Percentiles rank a stretch among this genome's conserved stretches.
Evolutionary conservation across 2,113 vertebrate species (phyloP).

Genomic region (Bufo gargarizans): DNA sequence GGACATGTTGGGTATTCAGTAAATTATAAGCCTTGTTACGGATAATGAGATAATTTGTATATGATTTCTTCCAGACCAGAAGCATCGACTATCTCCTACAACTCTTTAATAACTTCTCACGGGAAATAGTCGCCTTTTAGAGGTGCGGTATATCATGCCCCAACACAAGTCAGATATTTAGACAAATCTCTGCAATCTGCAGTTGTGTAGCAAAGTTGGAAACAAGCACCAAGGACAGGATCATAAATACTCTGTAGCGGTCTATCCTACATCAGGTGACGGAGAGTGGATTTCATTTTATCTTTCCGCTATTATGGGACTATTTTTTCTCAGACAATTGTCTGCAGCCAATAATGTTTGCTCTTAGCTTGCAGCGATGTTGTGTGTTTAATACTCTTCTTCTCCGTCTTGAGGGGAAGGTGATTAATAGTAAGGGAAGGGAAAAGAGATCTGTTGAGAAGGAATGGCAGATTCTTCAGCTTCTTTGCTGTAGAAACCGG

Average conservation of each 20-base stretch:
- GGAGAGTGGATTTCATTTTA: conserved; percentile 15
- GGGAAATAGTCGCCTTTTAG: neutral
- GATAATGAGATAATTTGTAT: neutral
- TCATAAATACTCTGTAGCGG: neutral
- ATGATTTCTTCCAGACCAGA: neutral
- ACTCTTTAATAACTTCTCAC: neutral
- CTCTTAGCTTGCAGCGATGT: conserved; percentile 17
- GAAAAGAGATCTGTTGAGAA: conserved; percentile 15
- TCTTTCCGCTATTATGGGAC: conserved; percentile 15
- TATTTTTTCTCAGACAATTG: conserved; percentile 35
- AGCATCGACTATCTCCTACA: neutral
- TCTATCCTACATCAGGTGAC: neutral
- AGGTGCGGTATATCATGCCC: neutral
- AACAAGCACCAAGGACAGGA: neutral
- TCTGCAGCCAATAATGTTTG: conserved; percentile 31
- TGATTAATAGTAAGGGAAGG: conserved; percentile 24
- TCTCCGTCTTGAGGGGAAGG: conserved; percentile 22
- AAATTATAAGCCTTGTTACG: neutral
- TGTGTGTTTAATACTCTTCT: conserved; percentile 36
- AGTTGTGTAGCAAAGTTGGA: neutral
- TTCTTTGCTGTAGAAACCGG: neutral
- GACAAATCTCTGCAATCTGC: conserved; percentile 20
- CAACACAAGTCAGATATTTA: neutral
- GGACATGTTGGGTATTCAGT: neutral
- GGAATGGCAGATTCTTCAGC: conserved; percentile 5